phyloP scores from a whole-genome alignment of 2,797 vertebrate species.

The Pteropus rufus region DNA sequence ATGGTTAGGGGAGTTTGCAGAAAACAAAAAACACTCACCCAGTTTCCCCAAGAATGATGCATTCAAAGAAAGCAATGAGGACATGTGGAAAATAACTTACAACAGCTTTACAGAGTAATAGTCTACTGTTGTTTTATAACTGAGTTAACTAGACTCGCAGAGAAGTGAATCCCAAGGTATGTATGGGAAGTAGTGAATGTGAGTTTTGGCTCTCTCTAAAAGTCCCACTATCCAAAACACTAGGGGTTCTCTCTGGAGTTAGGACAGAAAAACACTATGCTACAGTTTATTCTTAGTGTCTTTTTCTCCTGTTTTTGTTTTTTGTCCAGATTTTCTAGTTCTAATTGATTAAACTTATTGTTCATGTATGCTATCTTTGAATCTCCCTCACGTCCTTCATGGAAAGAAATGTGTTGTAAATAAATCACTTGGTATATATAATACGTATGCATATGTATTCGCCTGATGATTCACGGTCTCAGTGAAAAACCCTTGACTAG shows the following conservation, averaged over 20 bases:
- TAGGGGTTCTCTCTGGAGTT: not conserved
- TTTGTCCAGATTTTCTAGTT: not conserved
- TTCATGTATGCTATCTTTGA: not conserved
- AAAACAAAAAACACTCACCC: not conserved
- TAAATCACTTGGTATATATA: not conserved
- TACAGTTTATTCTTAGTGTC: not conserved
- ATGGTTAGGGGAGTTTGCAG: not conserved
- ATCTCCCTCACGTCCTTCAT: not conserved
- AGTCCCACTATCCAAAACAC: not conserved
- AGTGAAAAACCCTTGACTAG: not conserved
- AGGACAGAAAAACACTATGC: not conserved
- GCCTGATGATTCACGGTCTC: constrained; percentile 38
- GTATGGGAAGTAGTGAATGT: not conserved
- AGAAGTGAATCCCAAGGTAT: not conserved
- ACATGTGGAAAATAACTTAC: not conserved
- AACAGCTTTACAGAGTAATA: not conserved
- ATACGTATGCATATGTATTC: constrained; percentile 43
- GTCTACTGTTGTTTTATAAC: not conserved
- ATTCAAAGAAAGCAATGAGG: not conserved
- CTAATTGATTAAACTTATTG: not conserved
- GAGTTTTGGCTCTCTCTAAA: not conserved
- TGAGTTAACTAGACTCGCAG: not conserved
- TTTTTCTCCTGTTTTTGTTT: not conserved
- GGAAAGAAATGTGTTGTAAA: not conserved
- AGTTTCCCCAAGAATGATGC: not conserved